phyloP scores from a whole-genome alignment of 2,797 vertebrate species.

The Melanotaenia maccullochi region DNA sequence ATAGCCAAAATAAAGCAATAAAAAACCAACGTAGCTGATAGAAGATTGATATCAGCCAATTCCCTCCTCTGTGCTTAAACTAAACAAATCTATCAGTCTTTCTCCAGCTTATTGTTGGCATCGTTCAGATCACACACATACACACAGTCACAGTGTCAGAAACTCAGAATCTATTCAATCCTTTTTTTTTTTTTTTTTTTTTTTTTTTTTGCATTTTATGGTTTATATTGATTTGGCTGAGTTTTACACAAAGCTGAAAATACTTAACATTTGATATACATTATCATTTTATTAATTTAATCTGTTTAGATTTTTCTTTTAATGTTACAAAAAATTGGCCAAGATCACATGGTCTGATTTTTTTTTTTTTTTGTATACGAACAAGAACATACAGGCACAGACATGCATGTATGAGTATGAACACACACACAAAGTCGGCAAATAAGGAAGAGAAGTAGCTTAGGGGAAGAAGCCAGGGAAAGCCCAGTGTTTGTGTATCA shows the following conservation, averaged over 20 bases:
- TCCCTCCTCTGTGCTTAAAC: slow-evolving; percentile 58
- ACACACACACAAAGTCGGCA: slow-evolving; percentile 52
- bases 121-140: slow-evolving; percentile 4
- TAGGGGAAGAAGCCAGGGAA: slow-evolving; percentile 73
- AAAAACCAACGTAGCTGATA: slow-evolving; percentile 1
- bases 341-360: slow-evolving; percentile 7
- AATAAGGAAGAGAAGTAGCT: slow-evolving; percentile 66
- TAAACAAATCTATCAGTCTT: slow-evolving; percentile 58
- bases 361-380: slow-evolving; percentile 11
- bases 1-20: not conserved
- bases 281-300: not conserved
- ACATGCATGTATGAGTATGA: slow-evolving; percentile 1
- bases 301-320: slow-evolving; percentile 8
- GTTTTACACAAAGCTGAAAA: slow-evolving; percentile 20
- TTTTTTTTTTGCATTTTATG: slow-evolving; percentile 47
- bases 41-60: too few species aligned
- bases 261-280: slow-evolving; percentile 3
- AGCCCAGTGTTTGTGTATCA: slow-evolving; percentile 77
- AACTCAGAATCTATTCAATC: slow-evolving; percentile 47
- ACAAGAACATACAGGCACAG: slow-evolving; percentile 17
- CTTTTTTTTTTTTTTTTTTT: slow-evolving; percentile 11
- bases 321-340: not conserved
- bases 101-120: slow-evolving; percentile 48
- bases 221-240: slow-evolving; percentile 32
- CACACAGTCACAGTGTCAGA: slow-evolving; percentile 22